These are phyloP conservation scores for Plagodis pulveraria DNA, from an alignment of 2,888 invertebrate genomes.

Conservation along the genomic window DNA sequence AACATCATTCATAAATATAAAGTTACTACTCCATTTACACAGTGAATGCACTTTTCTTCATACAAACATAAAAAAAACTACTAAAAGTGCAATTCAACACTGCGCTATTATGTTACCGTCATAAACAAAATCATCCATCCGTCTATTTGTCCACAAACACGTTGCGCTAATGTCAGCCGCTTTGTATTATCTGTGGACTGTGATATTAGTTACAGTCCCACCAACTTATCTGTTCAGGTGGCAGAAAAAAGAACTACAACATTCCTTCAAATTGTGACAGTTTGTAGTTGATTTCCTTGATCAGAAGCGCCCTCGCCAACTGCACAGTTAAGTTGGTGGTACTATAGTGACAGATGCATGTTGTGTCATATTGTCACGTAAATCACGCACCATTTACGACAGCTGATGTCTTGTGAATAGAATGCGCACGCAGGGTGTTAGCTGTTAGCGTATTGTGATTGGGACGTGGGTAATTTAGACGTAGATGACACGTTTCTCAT, in stretches of 20 bases:
- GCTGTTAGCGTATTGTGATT: background rate
- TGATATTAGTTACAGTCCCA: background rate
- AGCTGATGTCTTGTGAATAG: conserved; percentile 18
- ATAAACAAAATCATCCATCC: conserved; percentile 24
- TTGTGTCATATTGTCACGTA: conserved; percentile 26
- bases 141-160: conserved; percentile 38
- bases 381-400: conserved; percentile 25
- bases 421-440: conserved; percentile 8
- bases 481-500: background rate
- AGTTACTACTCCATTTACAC: conserved; percentile 11
- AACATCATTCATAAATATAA: conserved; percentile 13
- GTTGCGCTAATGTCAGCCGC: conserved; percentile 32
- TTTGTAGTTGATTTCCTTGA: too few relatives aligned
- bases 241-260: too few relatives aligned
- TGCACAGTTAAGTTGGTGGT: too few relatives aligned
- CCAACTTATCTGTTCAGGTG: too few relatives aligned
- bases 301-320: too few relatives aligned
- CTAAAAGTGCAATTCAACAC: conserved; percentile 25
- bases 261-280: too few relatives aligned
- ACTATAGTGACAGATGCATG: conserved; percentile 31
- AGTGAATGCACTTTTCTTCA: conserved; percentile 17
- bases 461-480: background rate
- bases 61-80: conserved; percentile 7
- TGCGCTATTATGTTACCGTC: conserved; percentile 21
- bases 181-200: background rate